Evolutionary conservation across 2,113 vertebrate species (phyloP), one percentile per base, ranked within the genome.

Genomic region (Amphilophus citrinellus): DNA sequence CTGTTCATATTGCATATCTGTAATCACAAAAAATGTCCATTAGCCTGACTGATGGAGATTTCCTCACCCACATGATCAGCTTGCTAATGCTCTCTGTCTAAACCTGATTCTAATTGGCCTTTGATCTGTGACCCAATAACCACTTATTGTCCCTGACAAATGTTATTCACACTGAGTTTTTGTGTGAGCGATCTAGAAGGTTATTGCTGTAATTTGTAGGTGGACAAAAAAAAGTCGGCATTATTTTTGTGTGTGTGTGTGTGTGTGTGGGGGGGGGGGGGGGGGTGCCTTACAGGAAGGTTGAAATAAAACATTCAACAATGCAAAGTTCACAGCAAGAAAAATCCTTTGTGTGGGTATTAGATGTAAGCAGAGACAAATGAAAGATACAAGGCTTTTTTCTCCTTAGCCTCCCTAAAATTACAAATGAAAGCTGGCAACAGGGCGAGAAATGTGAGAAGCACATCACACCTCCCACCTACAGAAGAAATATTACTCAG

Each of bases 401-500:
- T 32, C 27, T 73, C 27, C 18, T 73, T 56, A 73, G 68, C 27
- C 6, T 78, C 57, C 56, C 59, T 75, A 71, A 78, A 84, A 78
- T 75, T 83, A 32, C 42, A 84, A 73, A 82, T 63, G 53, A 76
- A 62, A 88, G 76, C 30, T 85, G 87, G 84, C 91, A 91, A 87
- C 78, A 86, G 77, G 76, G 75, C 59, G 73, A 89, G 88, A 88
- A 91, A 88, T 88, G 44, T 60, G 79, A 82, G 80, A 58, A 24
- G 80, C 58, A 80, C 37, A 71, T 84, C 85, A 92, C 86, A 84
- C 89, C 88, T 92, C 76, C 68, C 75, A 75, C 87, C 86, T 60
- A 79, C 87, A 75, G 79, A 84, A 63, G 63, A 84, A 86, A 92
- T 85, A 87, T 91, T 85, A 85, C 77, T 83, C 58, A 85, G 77